Evolutionary conservation across 2,113 vertebrate species (phyloP).

Genomic region (Eudorcas thomsonii): DNA sequence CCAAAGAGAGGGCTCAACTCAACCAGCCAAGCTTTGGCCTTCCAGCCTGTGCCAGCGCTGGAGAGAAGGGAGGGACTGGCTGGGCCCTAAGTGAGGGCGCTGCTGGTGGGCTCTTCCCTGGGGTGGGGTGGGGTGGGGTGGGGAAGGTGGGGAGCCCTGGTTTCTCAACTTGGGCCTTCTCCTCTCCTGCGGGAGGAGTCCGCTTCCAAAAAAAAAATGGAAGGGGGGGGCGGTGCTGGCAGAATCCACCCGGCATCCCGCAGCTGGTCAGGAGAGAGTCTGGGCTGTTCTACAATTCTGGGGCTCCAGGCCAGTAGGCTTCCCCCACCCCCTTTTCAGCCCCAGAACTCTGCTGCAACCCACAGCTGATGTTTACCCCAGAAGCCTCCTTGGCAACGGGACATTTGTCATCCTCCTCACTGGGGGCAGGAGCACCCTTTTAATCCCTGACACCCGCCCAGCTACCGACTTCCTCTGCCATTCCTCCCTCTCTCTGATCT

Average conservation of each 20-base stretch:
- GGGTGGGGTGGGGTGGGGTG: not conserved
- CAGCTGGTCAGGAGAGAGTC: constrained; percentile 28
- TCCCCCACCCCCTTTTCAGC: not conserved
- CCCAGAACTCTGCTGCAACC: constrained; percentile 4
- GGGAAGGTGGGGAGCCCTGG: not conserved
- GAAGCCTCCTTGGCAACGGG: not conserved
- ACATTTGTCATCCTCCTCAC: not conserved
- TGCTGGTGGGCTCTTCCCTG: not conserved
- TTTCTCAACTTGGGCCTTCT: not conserved
- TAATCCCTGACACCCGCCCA: not conserved
- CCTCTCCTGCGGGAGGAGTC: not conserved
- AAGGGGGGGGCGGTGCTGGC: not conserved
- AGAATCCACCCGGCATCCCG: not conserved
- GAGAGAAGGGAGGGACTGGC: not conserved
- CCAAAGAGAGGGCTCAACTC: constrained; percentile 31
- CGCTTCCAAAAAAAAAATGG: not conserved
- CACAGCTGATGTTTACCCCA: constrained; percentile 12
- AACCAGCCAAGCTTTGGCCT: not conserved
- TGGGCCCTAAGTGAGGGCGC: not conserved
- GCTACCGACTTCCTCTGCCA: not conserved
- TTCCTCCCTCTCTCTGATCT: constrained; percentile 38
- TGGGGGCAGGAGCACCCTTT: not conserved
- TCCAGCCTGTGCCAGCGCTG: not conserved
- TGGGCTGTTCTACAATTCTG: constrained; percentile 18
- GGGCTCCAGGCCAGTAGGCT: not conserved